phyloP scores from a whole-genome alignment of 1,140 invertebrate species.

The Whitmania pigra region DNA sequence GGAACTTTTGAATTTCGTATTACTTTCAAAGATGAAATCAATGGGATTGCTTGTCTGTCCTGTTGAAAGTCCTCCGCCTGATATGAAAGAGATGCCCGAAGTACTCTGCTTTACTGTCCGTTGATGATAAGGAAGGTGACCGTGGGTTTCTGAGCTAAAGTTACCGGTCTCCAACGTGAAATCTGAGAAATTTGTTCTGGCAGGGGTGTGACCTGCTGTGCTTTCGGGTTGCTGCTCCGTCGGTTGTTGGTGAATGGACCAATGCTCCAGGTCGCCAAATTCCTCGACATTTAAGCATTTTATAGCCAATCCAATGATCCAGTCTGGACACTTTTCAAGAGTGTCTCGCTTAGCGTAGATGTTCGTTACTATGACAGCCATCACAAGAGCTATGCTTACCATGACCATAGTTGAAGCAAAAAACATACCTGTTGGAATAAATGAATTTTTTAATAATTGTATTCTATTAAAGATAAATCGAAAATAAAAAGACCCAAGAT shows the following conservation, averaged over 20 bases:
- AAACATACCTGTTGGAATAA: conserved; percentile 25
- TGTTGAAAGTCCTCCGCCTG: no score
- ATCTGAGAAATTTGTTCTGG: no score
- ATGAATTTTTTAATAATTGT: no score
- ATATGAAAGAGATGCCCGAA: no score
- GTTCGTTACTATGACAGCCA: conserved; percentile 28
- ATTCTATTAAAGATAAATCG: background rate
- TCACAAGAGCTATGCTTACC: conserved; percentile 27
- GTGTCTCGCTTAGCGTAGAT: conserved; percentile 24
- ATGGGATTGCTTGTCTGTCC: no score
- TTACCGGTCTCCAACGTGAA: no score
- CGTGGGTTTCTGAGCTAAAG: no score
- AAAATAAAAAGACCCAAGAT: conserved; percentile 34
- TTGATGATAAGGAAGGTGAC: no score
- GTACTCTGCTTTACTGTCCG: no score
- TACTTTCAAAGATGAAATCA: no score
- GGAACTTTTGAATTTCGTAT: no score
- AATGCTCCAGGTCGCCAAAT: background rate
- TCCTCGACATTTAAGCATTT: conserved; percentile 6
- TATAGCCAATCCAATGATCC: conserved; percentile 17
- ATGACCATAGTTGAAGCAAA: conserved; percentile 27
- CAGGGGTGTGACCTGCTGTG: no score
- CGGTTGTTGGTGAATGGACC: background rate
- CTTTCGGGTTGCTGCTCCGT: background rate
- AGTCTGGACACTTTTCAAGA: conserved; percentile 12